These are phyloP conservation scores for Bovichtus variegatus DNA, from an alignment of 2,797 vertebrate genomes.

Conservation along the genomic window DNA sequence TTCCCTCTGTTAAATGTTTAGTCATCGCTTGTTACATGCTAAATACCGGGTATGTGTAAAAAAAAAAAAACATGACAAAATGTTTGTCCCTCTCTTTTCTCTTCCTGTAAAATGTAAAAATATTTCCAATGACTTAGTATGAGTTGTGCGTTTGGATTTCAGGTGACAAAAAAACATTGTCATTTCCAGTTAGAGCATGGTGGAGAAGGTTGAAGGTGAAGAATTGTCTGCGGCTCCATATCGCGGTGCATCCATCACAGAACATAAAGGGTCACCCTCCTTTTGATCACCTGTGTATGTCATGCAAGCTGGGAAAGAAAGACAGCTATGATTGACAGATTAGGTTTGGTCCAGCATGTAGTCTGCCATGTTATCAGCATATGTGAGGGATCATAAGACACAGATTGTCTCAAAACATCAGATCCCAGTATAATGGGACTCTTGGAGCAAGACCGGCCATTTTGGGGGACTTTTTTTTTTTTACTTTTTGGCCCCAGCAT, in stretches of 20 bases:
- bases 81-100: no score
- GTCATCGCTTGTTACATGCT: not conserved
- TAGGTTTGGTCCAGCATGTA: not conserved
- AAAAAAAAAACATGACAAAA: no score
- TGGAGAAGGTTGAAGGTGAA: not conserved
- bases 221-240: not conserved
- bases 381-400: not conserved
- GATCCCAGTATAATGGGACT: not conserved
- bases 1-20: not conserved
- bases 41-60: no score
- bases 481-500: not conserved
- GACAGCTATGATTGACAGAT: not conserved
- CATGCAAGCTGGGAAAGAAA: not conserved
- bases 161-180: not conserved
- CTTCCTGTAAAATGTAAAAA: not conserved
- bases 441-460: not conserved
- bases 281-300: not conserved
- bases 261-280: not conserved
- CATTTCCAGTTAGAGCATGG: not conserved
- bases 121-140: not conserved
- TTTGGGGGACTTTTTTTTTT: not conserved
- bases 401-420: no score
- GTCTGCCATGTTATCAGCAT: not conserved
- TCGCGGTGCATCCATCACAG: not conserved
- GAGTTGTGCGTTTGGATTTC: not conserved